These are phyloP conservation scores for Pheosia tremula DNA, from an alignment of 2,888 invertebrate species.

Conservation along the genomic window DNA sequence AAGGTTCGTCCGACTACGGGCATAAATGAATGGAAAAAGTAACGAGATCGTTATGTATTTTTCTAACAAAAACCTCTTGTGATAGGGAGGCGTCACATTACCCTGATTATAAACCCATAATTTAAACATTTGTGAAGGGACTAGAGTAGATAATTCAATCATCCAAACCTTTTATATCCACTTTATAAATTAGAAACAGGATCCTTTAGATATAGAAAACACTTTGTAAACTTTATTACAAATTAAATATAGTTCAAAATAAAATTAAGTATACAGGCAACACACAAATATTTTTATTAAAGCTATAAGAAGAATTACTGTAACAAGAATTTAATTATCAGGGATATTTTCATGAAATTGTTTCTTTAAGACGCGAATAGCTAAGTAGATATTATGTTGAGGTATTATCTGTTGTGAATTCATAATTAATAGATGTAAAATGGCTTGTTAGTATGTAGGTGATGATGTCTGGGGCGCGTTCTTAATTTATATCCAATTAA, in stretches of 20 bases:
- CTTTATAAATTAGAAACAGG: neutral
- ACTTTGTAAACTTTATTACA: no score
- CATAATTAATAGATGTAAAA: neutral
- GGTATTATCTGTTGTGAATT: neutral
- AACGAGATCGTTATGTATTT: constrained; percentile 9
- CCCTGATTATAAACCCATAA: no score
- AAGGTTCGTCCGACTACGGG: neutral
- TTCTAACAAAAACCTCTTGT: neutral
- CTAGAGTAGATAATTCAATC: constrained; percentile 3
- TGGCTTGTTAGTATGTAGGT: neutral
- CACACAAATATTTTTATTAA: no score
- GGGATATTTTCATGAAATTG: neutral
- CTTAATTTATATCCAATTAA: neutral
- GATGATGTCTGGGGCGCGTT: neutral
- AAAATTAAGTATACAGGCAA: no score
- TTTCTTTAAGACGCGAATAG: neutral
- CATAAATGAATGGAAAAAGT: constrained; percentile 10
- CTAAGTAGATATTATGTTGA: neutral
- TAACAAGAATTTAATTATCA: no score
- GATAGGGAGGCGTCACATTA: constrained; percentile 9
- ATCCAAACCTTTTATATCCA: constrained; percentile 2
- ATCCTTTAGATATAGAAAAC: neutral
- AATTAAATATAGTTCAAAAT: no score
- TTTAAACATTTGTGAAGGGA: constrained; percentile 12
- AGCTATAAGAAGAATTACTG: no score